Conservation (phyloP, 2,797 vertebrate species). For the Tachyglossus aculeatus region DNA sequence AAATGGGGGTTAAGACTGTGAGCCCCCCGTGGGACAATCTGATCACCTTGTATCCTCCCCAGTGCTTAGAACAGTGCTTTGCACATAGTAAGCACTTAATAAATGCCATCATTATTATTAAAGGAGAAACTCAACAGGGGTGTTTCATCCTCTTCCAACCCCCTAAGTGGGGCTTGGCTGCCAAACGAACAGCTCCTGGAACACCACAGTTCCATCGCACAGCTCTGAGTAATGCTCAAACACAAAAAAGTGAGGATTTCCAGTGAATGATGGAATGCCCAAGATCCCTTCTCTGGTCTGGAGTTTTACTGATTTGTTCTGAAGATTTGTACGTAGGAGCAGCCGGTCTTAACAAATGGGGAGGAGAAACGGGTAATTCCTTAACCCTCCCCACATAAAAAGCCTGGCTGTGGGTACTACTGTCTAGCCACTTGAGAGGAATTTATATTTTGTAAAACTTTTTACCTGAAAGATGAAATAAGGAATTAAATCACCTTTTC, state of each 20-base stretch:
- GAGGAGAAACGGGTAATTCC: background rate
- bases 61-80: no score
- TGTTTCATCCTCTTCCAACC: no score
- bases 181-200: no score
- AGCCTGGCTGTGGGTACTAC: background rate
- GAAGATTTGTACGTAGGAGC: background rate
- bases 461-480: background rate
- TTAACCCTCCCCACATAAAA: constrained; percentile 5
- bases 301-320: constrained; percentile 23
- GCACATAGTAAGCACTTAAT: no score
- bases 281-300: background rate
- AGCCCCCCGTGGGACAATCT: no score
- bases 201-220: no score
- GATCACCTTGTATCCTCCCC: no score
- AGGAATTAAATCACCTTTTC: background rate
- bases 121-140: no score
- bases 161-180: no score
- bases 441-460: background rate
- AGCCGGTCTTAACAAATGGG: constrained; percentile 12
- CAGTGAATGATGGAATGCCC: background rate
- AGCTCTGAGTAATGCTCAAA: background rate
- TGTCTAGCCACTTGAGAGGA: background rate
- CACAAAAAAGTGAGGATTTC: background rate
- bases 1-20: no score
- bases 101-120: no score